Base-by-base conservation (phyloP, 2,113 vertebrate genomes). In the Hippolais icterina region DNA sequence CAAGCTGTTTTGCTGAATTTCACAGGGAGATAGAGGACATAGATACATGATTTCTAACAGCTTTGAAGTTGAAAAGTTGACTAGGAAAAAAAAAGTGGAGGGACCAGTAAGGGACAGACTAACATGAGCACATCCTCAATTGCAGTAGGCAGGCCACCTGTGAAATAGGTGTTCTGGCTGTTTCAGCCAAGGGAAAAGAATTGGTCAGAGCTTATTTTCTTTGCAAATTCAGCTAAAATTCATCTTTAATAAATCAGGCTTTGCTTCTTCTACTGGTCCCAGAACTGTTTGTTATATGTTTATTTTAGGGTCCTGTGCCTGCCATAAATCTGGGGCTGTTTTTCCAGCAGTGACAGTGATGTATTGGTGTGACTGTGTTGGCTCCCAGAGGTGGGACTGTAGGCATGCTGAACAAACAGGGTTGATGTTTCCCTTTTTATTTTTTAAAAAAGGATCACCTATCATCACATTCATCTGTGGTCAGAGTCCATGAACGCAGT, bases 281-380 rank as follows among this genome's bases (percentile, higher is more conserved):
- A 69, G 79, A 80, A 90, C 76, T 65, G 64, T 81, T 75, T 78
- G 42, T 47, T 91, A 75, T 37, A n/a, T 84, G 56, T 86, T 96
- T 94, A 89, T 94, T 97, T 92, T 92, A 87, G 44, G 46, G n/a
- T 69, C 86, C 65, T 78, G 9, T 66, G 44, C 24, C 80, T 87
- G 69, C 52, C 72, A 76, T 97, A 92, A 95, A 94, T 96, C 72
- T 91, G 60, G 33, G 64, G 27, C 60, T 87, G 81, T 82, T 94
- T 92, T 87, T 87, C 91, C 87, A 60, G 28, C 15, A 64, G 56
- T 75, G 83, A n/a, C 69, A 92, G 29, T 78, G 77, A 91, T 84
- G 25, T 75, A 96, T 89, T 75, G 53, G 12, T 74, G 54, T 66
- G 79, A 35, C 71, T 89, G 0, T 70, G 35, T 52, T 93, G 76